Evolutionary conservation across 2,113 vertebrate genomes (phyloP).

Genomic region (Odocoileus hemionus): DNA sequence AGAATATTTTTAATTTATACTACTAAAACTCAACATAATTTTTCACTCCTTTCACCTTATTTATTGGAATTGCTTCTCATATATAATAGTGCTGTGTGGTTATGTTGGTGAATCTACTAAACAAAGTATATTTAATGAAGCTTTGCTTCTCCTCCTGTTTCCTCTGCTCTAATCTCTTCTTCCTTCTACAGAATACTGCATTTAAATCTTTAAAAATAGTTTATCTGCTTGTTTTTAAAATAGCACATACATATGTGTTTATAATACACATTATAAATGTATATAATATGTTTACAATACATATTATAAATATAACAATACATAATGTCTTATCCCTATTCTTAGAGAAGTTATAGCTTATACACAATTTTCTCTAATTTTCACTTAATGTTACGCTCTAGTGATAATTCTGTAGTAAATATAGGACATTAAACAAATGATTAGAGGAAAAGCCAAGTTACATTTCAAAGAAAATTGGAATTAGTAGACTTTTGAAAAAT

Average conservation of each 20-base stretch:
- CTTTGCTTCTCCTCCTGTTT: background rate
- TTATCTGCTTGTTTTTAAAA: background rate
- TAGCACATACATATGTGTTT: background rate
- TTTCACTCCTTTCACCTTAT: background rate
- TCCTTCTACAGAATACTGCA: background rate
- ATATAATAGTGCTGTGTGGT: background rate
- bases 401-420: background rate
- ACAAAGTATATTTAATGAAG: background rate
- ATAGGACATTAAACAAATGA: background rate
- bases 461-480: background rate
- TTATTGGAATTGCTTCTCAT: background rate
- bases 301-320: background rate
- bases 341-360: background rate
- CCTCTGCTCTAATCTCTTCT: background rate
- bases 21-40: background rate
- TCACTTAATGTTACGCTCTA: background rate
- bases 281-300: background rate
- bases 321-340: background rate
- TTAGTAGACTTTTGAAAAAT: background rate
- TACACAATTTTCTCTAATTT: background rate
- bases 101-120: background rate
- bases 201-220: background rate
- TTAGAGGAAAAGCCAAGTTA: background rate
- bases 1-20: background rate
- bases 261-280: background rate